These are phyloP conservation scores for Phenganax subtilis DNA, from an alignment of 92 coral and sea anemone species.

Conservation along the genomic window DNA sequence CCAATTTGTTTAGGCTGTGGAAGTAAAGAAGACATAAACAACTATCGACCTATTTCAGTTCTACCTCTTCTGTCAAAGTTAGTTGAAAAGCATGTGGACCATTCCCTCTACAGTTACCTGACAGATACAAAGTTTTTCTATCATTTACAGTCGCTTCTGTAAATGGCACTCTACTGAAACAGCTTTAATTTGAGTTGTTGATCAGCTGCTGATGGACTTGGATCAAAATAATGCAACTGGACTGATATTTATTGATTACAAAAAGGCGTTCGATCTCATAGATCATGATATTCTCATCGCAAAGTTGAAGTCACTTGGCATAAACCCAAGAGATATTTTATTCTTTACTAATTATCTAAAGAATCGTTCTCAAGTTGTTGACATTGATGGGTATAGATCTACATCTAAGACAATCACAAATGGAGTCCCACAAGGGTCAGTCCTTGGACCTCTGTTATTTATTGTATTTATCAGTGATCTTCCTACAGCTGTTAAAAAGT, in stretches of 20 bases:
- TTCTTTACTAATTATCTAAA: conserved; percentile 27
- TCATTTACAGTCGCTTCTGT: conserved; percentile 14
- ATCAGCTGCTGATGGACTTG: conserved; percentile 34
- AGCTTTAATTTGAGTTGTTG: conserved; percentile 30
- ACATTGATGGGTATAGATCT: conserved; percentile 20
- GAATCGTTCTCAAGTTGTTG: conserved; percentile 31
- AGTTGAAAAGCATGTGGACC: conserved; percentile 11
- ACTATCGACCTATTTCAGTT: neutral
- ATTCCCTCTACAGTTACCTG: neutral
- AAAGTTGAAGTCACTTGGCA: conserved; percentile 33
- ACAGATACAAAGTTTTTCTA: neutral
- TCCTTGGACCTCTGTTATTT: neutral
- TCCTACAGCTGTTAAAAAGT: neutral
- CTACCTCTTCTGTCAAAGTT: conserved; percentile 12
- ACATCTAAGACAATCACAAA: neutral
- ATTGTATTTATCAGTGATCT: neutral
- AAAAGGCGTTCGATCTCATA: conserved; percentile 44
- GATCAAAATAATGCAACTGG: conserved; percentile 42
- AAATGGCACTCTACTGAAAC: conserved; percentile 28
- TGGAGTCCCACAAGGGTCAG: conserved; percentile 3
- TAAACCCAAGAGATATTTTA: neutral
- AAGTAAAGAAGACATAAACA: conserved; percentile 28
- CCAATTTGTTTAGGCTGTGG: conserved; percentile 41
- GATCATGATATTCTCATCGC: conserved; percentile 37
- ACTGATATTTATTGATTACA: conserved; percentile 14